phyloP scores from a whole-genome alignment of 2,113 vertebrate species.

The Zosterops hypoxanthus region DNA sequence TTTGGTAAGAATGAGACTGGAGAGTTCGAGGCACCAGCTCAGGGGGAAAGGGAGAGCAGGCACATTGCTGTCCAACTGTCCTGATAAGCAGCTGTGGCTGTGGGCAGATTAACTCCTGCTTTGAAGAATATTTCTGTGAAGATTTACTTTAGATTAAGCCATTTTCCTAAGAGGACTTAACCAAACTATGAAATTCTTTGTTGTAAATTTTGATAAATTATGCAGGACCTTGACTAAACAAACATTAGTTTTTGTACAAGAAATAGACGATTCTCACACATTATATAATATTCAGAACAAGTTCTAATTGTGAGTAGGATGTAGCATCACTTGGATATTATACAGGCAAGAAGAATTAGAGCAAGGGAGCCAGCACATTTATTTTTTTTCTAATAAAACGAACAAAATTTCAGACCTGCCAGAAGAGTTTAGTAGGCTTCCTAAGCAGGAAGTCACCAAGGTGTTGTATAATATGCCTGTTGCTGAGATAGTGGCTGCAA shows the following conservation, averaged over 20 bases:
- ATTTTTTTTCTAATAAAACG: neutral
- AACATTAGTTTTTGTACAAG: neutral
- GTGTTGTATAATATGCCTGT: neutral
- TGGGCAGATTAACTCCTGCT: neutral
- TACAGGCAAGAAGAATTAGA: neutral
- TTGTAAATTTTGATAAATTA: neutral
- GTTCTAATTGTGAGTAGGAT: neutral
- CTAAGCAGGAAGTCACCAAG: neutral
- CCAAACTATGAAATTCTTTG: neutral
- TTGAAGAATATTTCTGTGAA: neutral
- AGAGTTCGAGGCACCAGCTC: neutral
- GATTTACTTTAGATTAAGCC: neutral
- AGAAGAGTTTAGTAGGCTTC: neutral
- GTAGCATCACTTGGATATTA: neutral
- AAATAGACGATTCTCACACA: neutral
- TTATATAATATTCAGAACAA: neutral
- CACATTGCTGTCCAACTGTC: neutral
- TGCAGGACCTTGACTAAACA: neutral
- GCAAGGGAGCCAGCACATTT: neutral
- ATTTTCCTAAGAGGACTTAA: neutral
- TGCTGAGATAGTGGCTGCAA: neutral
- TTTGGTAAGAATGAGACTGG: neutral
- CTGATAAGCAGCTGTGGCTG: neutral
- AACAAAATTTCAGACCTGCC: neutral
- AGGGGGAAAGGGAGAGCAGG: neutral